A percentile compares a stretch with the other conserved stretches of the same genome.
Conservation (phyloP, 2,888 invertebrate genomes). For the Drosophila pseudotakahashii region DNA sequence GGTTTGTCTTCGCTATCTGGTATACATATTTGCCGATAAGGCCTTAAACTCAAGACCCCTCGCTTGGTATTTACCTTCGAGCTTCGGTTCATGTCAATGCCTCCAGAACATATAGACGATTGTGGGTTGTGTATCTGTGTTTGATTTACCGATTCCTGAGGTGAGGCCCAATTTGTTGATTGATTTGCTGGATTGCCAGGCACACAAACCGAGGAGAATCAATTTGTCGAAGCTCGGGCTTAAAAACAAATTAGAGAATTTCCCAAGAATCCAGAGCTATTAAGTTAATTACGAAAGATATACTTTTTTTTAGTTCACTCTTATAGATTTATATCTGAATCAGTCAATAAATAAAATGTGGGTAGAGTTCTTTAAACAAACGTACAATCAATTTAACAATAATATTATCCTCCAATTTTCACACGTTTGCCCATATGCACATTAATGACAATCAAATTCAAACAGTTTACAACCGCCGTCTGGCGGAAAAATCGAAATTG, state of each 20-base stretch:
- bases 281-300: conserved; percentile 16
- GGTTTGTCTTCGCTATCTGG: conserved; percentile 36
- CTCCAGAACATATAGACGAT: conserved; percentile 17
- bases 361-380: conserved; percentile 55
- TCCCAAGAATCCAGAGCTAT: conserved; percentile 1
- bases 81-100: conserved; percentile 29
- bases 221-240: conserved; percentile 14
- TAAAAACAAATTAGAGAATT: conserved; percentile 36
- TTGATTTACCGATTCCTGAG: conserved; percentile 34
- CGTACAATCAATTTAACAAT: conserved; percentile 76
- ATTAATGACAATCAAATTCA: conserved; percentile 39
- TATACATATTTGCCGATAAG: conserved; percentile 23
- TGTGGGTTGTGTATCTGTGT: conserved; percentile 14
- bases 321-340: conserved; percentile 1
- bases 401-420: conserved; percentile 49
- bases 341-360: conserved; percentile 23
- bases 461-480: conserved; percentile 25
- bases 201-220: neutral
- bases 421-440: conserved; percentile 37
- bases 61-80: conserved; percentile 12
- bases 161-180: conserved; percentile 30
- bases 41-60: neutral
- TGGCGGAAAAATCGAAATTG: conserved; percentile 5
- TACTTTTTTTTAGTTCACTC: too few species aligned
- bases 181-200: conserved; percentile 25